These are phyloP conservation scores for Batillaria attramentaria DNA, from an alignment of 1,140 invertebrate species.

Conservation along the genomic window DNA sequence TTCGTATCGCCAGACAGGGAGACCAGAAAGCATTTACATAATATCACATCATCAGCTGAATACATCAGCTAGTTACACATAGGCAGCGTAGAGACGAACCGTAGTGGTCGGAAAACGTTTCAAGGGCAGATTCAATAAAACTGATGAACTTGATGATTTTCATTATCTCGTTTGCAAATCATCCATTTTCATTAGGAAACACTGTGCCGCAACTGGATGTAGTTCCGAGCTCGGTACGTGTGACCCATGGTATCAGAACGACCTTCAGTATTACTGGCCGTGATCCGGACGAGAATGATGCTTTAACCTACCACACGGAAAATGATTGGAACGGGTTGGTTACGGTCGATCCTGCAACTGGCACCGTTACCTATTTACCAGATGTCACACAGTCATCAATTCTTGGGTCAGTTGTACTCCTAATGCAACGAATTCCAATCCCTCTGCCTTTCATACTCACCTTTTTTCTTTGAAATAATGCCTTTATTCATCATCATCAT, in stretches of 20 bases:
- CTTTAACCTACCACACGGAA: not conserved
- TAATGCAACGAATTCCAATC: no score
- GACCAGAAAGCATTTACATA: not conserved
- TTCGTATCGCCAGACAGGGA: no score
- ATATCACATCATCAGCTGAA: not conserved
- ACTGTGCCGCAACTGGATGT: not conserved
- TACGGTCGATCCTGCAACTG: not conserved
- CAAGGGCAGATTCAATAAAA: no score
- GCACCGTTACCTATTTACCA: not conserved
- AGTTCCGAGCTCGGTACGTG: not conserved
- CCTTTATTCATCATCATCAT: no score
- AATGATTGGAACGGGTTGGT: not conserved
- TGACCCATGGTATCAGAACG: not conserved
- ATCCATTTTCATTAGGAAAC: conserved; percentile 21
- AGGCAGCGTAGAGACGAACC: no score
- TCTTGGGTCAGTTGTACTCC: not conserved
- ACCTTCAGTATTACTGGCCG: not conserved
- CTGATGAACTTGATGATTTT: no score
- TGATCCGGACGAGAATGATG: conserved; percentile 7
- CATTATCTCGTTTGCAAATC: no score
- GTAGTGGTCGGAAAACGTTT: not conserved
- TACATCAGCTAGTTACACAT: no score
- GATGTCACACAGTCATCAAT: not conserved
- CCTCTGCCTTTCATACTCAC: no score
- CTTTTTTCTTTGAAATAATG: no score